Base-by-base conservation (phyloP, 2,113 vertebrate species). In the Salminus brasiliensis region DNA sequence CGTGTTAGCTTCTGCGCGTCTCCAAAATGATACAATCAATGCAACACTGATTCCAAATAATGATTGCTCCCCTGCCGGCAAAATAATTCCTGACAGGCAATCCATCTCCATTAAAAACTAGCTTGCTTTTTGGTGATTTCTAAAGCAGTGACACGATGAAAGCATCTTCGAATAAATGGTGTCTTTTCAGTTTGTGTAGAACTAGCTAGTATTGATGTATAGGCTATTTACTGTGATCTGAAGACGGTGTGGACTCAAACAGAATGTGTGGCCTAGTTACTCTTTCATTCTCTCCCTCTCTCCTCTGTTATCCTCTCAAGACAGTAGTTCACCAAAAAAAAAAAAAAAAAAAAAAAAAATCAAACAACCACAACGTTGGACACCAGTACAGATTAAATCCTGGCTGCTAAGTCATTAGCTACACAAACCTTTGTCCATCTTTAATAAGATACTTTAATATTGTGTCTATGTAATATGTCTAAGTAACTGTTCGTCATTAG, bases 71-170 rank as follows among this genome's bases (percentile, higher is more conserved):
- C 2, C 63, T 41, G 23, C 57, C 57, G 73, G 43, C 73, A 15
- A 47, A 75, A 79, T 18, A 59, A 23, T 45, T 70, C 30, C 62
- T 76, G 73, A 76, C 82, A 72, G 52, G 73, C 74, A 72, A 76
- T 80, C 27, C 11, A 23, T 80, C 72, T 83, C 60, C 6, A 80
- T 83, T 72, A 75, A 45, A 76, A 8, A 59, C 21, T 60, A n/a
- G 30, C 32, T 23, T 52, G 57, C 34, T 39, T 57, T 39, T 45
- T 16, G 0, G 25, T 52, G 49, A 41, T 15, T 57, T 66, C 60
- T 49, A 62, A 76, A 76, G 59, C 59, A 15, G 27, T 43, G 12
- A 25, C 23, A 55, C 41, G 34, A 16, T 47, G 23, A 74, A 65
- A 27, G 3, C 1, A n/a, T 72, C 68, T 41, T 59, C 2, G 18